Evolutionary conservation across 2,888 invertebrate species (phyloP).

Genomic region (Tetrapedia diversipes): DNA sequence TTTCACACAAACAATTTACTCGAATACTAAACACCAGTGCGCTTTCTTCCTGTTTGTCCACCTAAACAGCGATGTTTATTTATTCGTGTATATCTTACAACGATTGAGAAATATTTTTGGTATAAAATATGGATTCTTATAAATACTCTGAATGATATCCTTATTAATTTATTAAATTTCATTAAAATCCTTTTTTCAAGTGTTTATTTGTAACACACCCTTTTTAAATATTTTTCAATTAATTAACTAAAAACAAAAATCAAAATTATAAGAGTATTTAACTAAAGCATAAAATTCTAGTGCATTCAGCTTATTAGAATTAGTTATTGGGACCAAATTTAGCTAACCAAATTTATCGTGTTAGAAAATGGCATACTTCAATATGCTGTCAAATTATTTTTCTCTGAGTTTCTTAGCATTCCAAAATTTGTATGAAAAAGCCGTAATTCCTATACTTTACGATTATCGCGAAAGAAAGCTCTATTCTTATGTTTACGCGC

Average conservation of each 20-base stretch:
- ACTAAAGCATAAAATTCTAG: too few species aligned
- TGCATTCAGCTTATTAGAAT: too few species aligned
- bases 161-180: too few species aligned
- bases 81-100: not conserved
- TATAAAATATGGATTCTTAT: too few species aligned
- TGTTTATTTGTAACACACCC: too few species aligned
- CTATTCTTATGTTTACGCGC: conserved; percentile 30
- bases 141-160: too few species aligned
- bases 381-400: not conserved
- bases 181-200: too few species aligned
- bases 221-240: too few species aligned
- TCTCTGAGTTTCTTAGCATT: too few species aligned
- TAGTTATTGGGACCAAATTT: not conserved
- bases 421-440: not conserved
- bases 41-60: conserved; percentile 34
- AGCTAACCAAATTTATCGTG: conserved; percentile 25
- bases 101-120: not conserved
- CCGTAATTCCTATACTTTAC: not conserved
- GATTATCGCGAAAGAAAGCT: conserved; percentile 35
- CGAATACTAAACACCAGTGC: not conserved
- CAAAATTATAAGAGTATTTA: too few species aligned
- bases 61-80: not conserved
- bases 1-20: conserved; percentile 32
- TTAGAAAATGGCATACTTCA: conserved; percentile 19
- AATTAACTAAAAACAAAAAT: too few species aligned